Evolutionary conservation across 1,140 invertebrate genomes (phyloP).

Genomic region (Drosophila suzukii): DNA sequence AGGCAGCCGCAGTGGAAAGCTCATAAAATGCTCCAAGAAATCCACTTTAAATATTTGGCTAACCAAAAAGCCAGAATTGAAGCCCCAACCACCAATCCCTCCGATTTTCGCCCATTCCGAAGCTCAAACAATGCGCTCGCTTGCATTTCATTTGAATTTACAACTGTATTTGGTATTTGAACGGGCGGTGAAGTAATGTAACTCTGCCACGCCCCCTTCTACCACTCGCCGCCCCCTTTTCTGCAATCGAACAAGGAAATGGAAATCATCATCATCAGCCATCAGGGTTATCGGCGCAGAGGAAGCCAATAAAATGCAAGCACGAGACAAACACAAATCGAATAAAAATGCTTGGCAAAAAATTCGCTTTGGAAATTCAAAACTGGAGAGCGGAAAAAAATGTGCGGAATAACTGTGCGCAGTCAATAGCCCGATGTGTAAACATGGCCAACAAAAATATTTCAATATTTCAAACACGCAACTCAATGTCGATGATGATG

Average conservation of each 20-base stretch:
- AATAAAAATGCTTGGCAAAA: slow-evolving; percentile 71
- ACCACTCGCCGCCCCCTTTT: neutral
- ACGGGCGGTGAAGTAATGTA: slow-evolving; percentile 59
- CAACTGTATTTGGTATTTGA: slow-evolving; percentile 73
- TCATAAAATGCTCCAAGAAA: slow-evolving; percentile 65
- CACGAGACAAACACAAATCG: slow-evolving; percentile 61
- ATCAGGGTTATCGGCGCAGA: slow-evolving; percentile 28
- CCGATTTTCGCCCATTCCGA: neutral
- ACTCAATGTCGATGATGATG: slow-evolving; percentile 41
- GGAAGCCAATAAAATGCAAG: slow-evolving; percentile 40
- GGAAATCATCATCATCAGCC: slow-evolving; percentile 59
- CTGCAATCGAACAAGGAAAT: slow-evolving; percentile 39
- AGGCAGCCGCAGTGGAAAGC: slow-evolving; percentile 46
- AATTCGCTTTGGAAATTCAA: slow-evolving; percentile 44
- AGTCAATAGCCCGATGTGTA: slow-evolving; percentile 75
- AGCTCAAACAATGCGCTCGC: slow-evolving; percentile 68
- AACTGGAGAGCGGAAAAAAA: slow-evolving; percentile 27
- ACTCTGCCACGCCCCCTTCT: slow-evolving; percentile 25
- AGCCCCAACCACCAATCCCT: neutral
- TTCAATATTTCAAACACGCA: slow-evolving; percentile 71
- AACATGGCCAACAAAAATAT: slow-evolving; percentile 71
- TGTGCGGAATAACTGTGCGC: slow-evolving; percentile 40
- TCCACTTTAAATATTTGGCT: slow-evolving; percentile 74
- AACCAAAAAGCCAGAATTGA: slow-evolving; percentile 59
- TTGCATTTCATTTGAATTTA: slow-evolving; percentile 83